Evolutionary conservation across 2,888 invertebrate genomes (phyloP), one percentile per base, ranked within the genome.

Genomic region (Gandaritis pyraliata): DNA sequence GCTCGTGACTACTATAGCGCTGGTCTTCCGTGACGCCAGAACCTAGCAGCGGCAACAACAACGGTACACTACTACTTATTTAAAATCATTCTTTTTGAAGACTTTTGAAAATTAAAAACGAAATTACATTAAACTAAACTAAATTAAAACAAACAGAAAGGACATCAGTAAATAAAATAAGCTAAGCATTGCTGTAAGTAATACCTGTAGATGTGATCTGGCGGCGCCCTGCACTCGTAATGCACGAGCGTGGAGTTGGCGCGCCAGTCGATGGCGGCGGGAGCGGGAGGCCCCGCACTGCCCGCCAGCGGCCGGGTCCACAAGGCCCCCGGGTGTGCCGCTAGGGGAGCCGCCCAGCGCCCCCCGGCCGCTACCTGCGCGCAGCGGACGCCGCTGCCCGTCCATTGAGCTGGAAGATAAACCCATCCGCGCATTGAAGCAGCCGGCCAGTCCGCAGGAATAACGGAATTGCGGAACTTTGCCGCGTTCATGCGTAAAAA

Each of bases 281-380:
- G 80, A 39, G 78, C 69, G 66, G 76, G 75, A 41, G 80, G 66
- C 64, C 74, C 78, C 82, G 82, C 73, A 86, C 82, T 58, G 83
- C 83, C 73, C 88, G 93, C 59, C 71, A 94, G 80, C 2, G 98
- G 98, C 49, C 96, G 94, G 54, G 96, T 92, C 88, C 94, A 95
- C 81, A 98, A 94, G 68, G 95, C 94, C 3, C 95, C 95, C 75
- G 95, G 94, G 0, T 95, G 95, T 72, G 96, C 95, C 15, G 94
- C 93, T 64, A 98, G 88, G 16, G 98, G 98, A 57, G 98, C 94
- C 41, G 97, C 94, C 80, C 95, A 94, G 16, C 90, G 88, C 49
- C 92, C 93, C 56, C 94, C 94, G 48, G 95, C 92, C 23, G 87
- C 71, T 56, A 95, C 90, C 36, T 59, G 63, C n/a, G 78, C 80